Conservation (phyloP, 2,113 vertebrate genomes). For the Saguinus imperator region DNA sequence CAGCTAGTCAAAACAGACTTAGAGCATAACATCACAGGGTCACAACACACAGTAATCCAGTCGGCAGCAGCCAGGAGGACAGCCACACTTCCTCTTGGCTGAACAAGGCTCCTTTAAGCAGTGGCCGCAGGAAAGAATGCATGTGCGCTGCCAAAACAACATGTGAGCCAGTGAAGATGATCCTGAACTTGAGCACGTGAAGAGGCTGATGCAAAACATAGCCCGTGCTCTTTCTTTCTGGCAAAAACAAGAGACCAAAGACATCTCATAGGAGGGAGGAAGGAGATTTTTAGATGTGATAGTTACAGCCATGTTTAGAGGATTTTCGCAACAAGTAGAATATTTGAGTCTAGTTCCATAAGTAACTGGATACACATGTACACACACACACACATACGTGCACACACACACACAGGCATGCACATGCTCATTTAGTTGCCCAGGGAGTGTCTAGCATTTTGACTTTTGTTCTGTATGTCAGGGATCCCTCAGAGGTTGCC, state of each 20-base stretch:
- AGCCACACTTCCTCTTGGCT: rapidly evolving
- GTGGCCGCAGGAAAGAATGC: conserved; percentile 39
- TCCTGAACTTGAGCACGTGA: conserved; percentile 36
- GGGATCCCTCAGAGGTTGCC: neutral
- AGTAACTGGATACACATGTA: conserved; percentile 50
- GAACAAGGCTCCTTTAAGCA: conserved; percentile 61
- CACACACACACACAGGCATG: neutral
- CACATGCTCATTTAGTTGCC: neutral
- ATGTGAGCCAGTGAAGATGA: conserved; percentile 50
- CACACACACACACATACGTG: neutral
- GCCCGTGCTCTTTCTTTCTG: conserved; percentile 50
- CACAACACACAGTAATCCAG: rapidly evolving
- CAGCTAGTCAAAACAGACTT: neutral
- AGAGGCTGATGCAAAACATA: neutral
- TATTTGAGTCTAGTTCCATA: neutral
- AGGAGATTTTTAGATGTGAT: neutral
- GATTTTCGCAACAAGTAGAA: conserved; percentile 9
- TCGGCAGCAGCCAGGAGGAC: neutral
- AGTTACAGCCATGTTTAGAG: neutral
- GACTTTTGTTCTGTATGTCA: neutral
- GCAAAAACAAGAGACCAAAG: conserved; percentile 73
- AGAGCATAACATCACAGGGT: neutral
- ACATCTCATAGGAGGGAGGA: neutral
- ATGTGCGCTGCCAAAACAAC: conserved; percentile 52
- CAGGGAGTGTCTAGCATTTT: neutral